Evolutionary conservation across 2,888 invertebrate species (phyloP).

Genomic region (Furcula furcula): DNA sequence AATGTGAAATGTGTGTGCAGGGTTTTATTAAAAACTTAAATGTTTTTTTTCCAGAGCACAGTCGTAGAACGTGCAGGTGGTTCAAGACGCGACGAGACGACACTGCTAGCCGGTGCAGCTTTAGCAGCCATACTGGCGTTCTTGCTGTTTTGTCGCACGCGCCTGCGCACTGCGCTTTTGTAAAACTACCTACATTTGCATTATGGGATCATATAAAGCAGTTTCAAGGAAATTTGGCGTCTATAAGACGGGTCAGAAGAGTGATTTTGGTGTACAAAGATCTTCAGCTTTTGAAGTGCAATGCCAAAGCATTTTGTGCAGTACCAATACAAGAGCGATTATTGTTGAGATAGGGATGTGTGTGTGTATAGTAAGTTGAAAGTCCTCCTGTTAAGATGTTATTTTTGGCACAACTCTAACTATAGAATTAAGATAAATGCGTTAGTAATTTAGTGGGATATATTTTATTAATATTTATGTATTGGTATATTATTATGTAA

Average conservation of each 20-base stretch:
- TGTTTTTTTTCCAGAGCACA: slow-evolving; percentile 53
- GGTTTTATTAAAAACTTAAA: too few species aligned
- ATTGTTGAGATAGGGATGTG: too few species aligned
- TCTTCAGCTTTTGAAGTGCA: slow-evolving; percentile 11
- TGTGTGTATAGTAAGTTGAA: too few species aligned
- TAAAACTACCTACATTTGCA: slow-evolving; percentile 36
- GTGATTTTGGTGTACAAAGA: slow-evolving; percentile 6
- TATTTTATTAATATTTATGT: too few species aligned
- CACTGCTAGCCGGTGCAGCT: slow-evolving; percentile 69
- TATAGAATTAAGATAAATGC: neutral
- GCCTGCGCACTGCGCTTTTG: slow-evolving; percentile 58
- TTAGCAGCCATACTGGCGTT: slow-evolving; percentile 68
- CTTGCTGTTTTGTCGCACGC: slow-evolving; percentile 62
- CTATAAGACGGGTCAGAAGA: slow-evolving; percentile 4
- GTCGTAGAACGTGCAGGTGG: slow-evolving; percentile 70
- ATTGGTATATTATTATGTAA: too few species aligned
- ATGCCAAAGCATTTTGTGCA: too few species aligned
- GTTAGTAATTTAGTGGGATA: too few species aligned
- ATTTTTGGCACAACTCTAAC: slow-evolving; percentile 5
- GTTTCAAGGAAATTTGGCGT: neutral
- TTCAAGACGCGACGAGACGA: slow-evolving; percentile 60
- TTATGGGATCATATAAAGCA: slow-evolving; percentile 11
- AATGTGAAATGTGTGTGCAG: too few species aligned
- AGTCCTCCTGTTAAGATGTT: too few species aligned
- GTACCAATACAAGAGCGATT: too few species aligned